Conservation (phyloP, 2,113 vertebrate genomes). For the Dissostichus mawsoni region DNA sequence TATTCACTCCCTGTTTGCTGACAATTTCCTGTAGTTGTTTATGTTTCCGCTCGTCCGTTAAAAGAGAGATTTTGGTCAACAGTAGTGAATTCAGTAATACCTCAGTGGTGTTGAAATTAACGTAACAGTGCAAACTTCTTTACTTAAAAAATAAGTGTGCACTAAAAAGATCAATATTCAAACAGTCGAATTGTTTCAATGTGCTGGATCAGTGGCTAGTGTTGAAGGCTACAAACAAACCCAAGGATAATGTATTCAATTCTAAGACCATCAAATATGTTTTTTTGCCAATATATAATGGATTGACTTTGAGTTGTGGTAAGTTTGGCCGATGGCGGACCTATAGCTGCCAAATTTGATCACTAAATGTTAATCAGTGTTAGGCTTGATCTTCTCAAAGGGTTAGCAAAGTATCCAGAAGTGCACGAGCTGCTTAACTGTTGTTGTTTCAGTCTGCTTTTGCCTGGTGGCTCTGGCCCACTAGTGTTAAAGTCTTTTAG, state of each 20-base stretch:
- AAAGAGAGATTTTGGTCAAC: neutral
- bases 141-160: neutral
- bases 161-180: conserved; percentile 32
- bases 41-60: neutral
- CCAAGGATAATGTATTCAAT: conserved; percentile 75
- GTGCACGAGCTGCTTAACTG: conserved; percentile 55
- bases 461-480: conserved; percentile 75
- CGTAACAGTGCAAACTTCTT: neutral
- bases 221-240: conserved; percentile 49
- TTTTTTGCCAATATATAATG: conserved; percentile 67
- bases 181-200: conserved; percentile 16
- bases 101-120: neutral
- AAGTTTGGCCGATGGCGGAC: conserved; percentile 67
- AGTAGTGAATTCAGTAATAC: neutral
- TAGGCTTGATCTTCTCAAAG: conserved; percentile 68
- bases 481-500: conserved; percentile 70
- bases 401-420: conserved; percentile 54
- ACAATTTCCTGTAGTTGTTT: neutral
- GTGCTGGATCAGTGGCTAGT: conserved; percentile 35
- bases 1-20: neutral
- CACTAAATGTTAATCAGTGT: conserved; percentile 73
- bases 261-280: conserved; percentile 65
- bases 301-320: conserved; percentile 64
- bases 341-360: conserved; percentile 69
- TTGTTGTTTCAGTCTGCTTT: conserved; percentile 68